Conservation (phyloP, 2,888 invertebrate species). For the Noctua pronuba region DNA sequence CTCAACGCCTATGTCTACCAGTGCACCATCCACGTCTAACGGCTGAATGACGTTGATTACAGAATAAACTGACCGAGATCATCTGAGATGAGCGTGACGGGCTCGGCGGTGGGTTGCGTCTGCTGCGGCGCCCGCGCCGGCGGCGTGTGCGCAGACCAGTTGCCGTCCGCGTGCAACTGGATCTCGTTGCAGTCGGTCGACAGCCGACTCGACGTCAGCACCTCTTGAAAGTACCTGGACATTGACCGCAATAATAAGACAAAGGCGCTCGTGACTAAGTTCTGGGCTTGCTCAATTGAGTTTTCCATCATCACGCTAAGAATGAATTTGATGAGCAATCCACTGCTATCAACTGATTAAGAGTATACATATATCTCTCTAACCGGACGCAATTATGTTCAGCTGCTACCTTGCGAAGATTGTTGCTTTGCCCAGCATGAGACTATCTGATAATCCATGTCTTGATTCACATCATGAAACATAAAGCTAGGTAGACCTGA, state of each 20-base stretch:
- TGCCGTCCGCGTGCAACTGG: slow-evolving; percentile 95
- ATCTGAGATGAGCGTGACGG: slow-evolving; percentile 94
- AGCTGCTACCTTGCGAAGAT: not conserved
- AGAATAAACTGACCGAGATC: slow-evolving; percentile 91
- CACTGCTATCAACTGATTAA: not conserved
- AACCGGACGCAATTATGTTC: not conserved
- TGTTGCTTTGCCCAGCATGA: not conserved
- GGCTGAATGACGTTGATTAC: not conserved
- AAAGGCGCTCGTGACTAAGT: not conserved
- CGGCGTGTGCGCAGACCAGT: slow-evolving; percentile 93
- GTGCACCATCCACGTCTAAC: not conserved
- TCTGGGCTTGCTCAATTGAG: not conserved
- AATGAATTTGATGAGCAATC: not conserved
- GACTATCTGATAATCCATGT: too few relatives aligned
- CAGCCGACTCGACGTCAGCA: slow-evolving; percentile 93
- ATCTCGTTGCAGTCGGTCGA: slow-evolving; percentile 94
- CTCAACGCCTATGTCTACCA: not conserved
- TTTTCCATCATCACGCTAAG: not conserved
- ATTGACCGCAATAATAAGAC: not conserved
- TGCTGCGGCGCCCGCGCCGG: slow-evolving; percentile 91
- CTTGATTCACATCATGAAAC: not conserved
- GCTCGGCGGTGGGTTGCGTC: slow-evolving; percentile 89
- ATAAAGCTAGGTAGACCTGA: not conserved
- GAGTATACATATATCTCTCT: not conserved
- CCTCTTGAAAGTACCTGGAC: slow-evolving; percentile 95